Evolutionary conservation across 2,113 vertebrate species (phyloP), one percentile per base, ranked within the genome.

Genomic region (Strix aluco): DNA sequence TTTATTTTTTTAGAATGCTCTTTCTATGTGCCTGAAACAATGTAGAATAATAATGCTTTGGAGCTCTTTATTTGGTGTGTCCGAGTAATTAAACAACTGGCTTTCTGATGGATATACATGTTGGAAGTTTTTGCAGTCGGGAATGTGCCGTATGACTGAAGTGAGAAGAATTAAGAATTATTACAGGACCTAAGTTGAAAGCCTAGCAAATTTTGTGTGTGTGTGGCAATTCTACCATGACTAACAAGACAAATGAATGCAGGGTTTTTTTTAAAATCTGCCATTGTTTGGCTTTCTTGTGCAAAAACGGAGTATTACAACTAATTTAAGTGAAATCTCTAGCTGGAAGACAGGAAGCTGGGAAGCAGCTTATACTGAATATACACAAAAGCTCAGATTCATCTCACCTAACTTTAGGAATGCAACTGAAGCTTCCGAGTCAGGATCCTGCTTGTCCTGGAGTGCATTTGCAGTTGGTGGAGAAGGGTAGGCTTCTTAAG

Each of bases 1-100:
- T 97, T 84, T 89, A 70, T 96, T 93, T 96, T 96, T 96, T 77
- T 70, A 67, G 55, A 74, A 67, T 16, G 15, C 51, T 69, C 71
- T 97, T 96, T 96, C 75, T 97, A 12, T 95, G 49, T 86, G 84
- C 65, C 74, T 96, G 91, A 97, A 97, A 97, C 91, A 96, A 95
- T 69, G 92, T 92, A 85, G 79, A 83, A 86, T 88, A 85, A 88
- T 95, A 81, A 82, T 86, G 55, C 69, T 96, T 87, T 86, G 61
- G 70, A 94, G 80, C 29, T 42, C 58, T 94, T 94, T 95, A 79
- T 91, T 96, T 92, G 34, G 15, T 47, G 27, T 70, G 91, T 85
- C 84, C 52, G 83, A 95, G 88, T 91, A 97, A 81, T 92, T 97
- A 90, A 78, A 79, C 62, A 44, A 94, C 88, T 96, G 58, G 11